These are phyloP conservation scores for Drosophila macrospina DNA, from an alignment of 2,888 invertebrate species.

Conservation along the genomic window DNA sequence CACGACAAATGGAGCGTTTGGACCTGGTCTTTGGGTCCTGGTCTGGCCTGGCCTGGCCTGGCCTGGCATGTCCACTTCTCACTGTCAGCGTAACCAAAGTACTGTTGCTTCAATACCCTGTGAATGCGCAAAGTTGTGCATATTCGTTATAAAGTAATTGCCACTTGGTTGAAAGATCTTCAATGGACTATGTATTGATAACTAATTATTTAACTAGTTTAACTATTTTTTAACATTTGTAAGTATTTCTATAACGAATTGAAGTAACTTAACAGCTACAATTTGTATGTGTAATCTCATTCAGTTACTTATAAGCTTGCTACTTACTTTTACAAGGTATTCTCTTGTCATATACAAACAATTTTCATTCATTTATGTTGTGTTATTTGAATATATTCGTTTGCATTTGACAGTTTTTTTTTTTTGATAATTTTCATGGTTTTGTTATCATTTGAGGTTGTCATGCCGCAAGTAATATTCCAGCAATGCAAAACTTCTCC, in stretches of 20 bases:
- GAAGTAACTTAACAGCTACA: too few relatives aligned
- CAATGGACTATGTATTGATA: not conserved
- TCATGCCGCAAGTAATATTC: slow-evolving; percentile 17
- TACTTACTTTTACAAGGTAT: not conserved
- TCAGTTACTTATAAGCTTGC: not conserved
- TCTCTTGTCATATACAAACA: not conserved
- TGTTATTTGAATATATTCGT: not conserved
- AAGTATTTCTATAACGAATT: too few relatives aligned
- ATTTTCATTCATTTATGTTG: too few relatives aligned
- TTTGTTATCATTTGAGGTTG: slow-evolving; percentile 34
- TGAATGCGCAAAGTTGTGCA: not conserved
- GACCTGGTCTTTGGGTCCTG: slow-evolving; percentile 14
- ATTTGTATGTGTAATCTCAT: too few relatives aligned
- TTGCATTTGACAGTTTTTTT: slow-evolving; percentile 40
- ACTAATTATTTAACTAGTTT: too few relatives aligned
- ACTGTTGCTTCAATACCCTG: slow-evolving; percentile 29
- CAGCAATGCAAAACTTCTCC: slow-evolving; percentile 31
- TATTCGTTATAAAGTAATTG: not conserved
- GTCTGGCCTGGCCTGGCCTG: slow-evolving; percentile 9
- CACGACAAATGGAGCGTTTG: slow-evolving; percentile 64
- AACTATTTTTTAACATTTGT: too few relatives aligned
- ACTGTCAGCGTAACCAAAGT: slow-evolving; percentile 37
- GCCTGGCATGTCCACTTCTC: slow-evolving; percentile 36
- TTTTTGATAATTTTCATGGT: slow-evolving; percentile 29
- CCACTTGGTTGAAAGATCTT: too few relatives aligned